Percentiles rank a stretch among this genome's conserved stretches.
phyloP scores from a whole-genome alignment of 2,113 vertebrate genomes.

The Anarrhichthys ocellatus region DNA sequence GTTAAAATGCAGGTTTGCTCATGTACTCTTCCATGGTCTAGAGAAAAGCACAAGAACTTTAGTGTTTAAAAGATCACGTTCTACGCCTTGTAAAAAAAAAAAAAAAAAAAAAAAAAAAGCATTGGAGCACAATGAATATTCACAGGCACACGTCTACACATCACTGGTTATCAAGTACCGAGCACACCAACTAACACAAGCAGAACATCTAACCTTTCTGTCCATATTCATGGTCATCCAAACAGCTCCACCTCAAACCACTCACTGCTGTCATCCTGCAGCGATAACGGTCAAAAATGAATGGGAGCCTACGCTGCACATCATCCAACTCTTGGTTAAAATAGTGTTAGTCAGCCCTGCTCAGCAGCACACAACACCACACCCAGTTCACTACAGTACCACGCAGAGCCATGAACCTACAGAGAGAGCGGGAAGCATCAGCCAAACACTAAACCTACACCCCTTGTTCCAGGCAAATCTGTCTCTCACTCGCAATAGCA shows the following conservation, averaged over 20 bases:
- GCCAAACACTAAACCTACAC: slow-evolving; percentile 52
- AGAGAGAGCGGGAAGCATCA: slow-evolving; percentile 46
- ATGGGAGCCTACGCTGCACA: slow-evolving; percentile 71
- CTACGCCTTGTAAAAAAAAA: neutral
- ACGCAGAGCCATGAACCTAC: slow-evolving; percentile 60
- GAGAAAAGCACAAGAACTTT: slow-evolving; percentile 33
- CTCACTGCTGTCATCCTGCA: slow-evolving; percentile 82
- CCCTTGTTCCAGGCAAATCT: slow-evolving; percentile 51
- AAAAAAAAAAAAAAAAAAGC: neutral
- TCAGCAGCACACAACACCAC: slow-evolving; percentile 62
- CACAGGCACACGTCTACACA: slow-evolving; percentile 57
- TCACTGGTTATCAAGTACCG: slow-evolving; percentile 54
- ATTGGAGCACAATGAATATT: slow-evolving; percentile 31
- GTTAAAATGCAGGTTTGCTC: slow-evolving; percentile 86
- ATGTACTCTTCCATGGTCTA: slow-evolving; percentile 88
- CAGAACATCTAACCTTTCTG: slow-evolving; percentile 83
- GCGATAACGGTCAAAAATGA: slow-evolving; percentile 81
- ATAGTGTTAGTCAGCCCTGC: slow-evolving; percentile 72
- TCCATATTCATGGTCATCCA: slow-evolving; percentile 84
- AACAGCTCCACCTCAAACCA: slow-evolving; percentile 85
- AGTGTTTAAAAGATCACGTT: slow-evolving; percentile 1
- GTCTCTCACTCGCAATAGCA: slow-evolving; percentile 59
- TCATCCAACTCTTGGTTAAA: slow-evolving; percentile 56
- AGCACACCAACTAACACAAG: slow-evolving; percentile 77
- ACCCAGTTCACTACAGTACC: slow-evolving; percentile 60